Conservation (phyloP, 2,113 vertebrate genomes). For the Petrocephalus microphthalmus region DNA sequence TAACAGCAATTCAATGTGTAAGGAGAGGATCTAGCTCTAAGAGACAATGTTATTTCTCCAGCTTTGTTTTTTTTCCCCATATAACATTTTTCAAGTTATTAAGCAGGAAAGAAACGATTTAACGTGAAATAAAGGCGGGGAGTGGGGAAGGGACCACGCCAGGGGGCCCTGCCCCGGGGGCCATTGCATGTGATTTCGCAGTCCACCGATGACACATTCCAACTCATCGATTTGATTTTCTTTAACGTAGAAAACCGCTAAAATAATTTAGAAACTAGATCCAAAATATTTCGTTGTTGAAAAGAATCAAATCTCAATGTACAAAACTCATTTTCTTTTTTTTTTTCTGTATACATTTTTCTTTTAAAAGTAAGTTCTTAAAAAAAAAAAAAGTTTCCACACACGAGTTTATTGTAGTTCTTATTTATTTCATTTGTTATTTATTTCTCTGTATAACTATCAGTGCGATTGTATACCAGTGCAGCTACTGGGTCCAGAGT, state of each 20-base stretch:
- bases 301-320: constrained; percentile 93
- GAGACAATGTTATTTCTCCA: constrained; percentile 53
- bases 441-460: constrained; percentile 58
- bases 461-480: constrained; percentile 99
- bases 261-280: constrained; percentile 99
- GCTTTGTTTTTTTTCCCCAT: constrained; percentile 58
- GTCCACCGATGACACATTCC: constrained; percentile 78
- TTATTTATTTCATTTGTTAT: constrained; percentile 59
- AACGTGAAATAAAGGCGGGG: constrained; percentile 51
- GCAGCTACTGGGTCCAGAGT: constrained; percentile 94
- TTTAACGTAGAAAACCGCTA: constrained; percentile 95
- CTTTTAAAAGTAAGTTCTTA: constrained; percentile 60
- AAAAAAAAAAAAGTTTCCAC: constrained; percentile 89
- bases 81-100: constrained; percentile 71
- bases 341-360: constrained; percentile 38
- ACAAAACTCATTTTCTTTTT: constrained; percentile 79
- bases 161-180: constrained; percentile 69
- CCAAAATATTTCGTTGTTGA: constrained; percentile 86
- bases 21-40: constrained; percentile 81
- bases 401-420: constrained; percentile 80
- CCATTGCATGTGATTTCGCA: constrained; percentile 63
- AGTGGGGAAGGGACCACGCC: constrained; percentile 73
- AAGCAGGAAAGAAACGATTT: constrained; percentile 53
- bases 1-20: constrained; percentile 88
- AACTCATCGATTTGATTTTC: constrained; percentile 64